These are phyloP conservation scores for Calephelis nemesis DNA, from an alignment of 1,140 invertebrate genomes.

Conservation along the genomic window DNA sequence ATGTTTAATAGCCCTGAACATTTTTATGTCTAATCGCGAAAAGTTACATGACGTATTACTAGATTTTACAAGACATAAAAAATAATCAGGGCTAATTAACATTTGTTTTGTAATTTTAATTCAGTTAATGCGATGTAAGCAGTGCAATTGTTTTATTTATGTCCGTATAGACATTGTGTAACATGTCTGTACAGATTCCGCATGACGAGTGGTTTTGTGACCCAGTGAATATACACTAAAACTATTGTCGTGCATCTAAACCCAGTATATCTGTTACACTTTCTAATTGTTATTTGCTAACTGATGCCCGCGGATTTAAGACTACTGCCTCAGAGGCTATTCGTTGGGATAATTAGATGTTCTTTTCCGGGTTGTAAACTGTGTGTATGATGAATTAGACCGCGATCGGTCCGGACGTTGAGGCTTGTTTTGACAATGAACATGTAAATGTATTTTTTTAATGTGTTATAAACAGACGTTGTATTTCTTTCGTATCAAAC, in stretches of 20 bases:
- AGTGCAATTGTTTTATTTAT: constrained; percentile 14
- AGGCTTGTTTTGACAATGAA: too few relatives aligned
- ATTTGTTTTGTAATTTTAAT: constrained; percentile 4
- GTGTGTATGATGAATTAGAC: too few relatives aligned
- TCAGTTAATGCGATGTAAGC: constrained; percentile 10
- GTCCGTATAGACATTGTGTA: constrained; percentile 8
- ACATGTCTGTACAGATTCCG: not conserved
- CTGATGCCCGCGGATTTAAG: not conserved
- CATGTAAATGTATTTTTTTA: too few relatives aligned
- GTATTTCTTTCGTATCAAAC: too few relatives aligned
- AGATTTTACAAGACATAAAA: not conserved
- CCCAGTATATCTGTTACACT: not conserved
- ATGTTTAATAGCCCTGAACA: too few relatives aligned
- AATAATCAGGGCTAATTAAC: not conserved
- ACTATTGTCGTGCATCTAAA: too few relatives aligned
- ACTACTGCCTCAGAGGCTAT: too few relatives aligned
- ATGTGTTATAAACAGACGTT: too few relatives aligned
- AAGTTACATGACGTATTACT: not conserved
- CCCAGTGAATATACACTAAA: not conserved
- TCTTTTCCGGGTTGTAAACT: too few relatives aligned
- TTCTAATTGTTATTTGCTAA: not conserved
- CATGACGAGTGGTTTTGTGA: not conserved
- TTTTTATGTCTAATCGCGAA: too few relatives aligned
- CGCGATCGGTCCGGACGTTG: too few relatives aligned
- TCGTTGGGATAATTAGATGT: too few relatives aligned